Evolutionary conservation across 2,113 vertebrate genomes (phyloP), one percentile per base, ranked within the genome.

Genomic region (Hippocampus mohnikei): DNA sequence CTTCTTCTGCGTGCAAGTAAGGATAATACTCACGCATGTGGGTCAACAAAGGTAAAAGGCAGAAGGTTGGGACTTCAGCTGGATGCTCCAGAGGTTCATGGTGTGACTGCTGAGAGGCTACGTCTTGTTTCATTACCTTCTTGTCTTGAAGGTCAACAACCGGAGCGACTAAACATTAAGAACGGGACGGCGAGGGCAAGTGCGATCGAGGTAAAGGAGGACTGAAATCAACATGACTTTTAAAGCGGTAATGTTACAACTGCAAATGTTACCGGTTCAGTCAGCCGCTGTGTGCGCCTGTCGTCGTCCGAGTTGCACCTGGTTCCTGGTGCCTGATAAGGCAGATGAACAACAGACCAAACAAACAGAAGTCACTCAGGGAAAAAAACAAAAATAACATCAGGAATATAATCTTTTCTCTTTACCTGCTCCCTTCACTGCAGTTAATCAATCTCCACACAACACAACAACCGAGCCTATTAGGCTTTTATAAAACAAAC

Each of bases 401-500:
- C 78, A 84, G 77, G 73, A 85, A 87, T 81, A 82, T 84, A 9
- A 84, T 84, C 62, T 72, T 67, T 63, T 75, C 82, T 79, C 73
- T 72, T 87, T 88, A 88, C 84, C 87, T 81, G 79, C 70, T 84
- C 77, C 55, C 77, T 84, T 83, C 76, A 74, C 81, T 88, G 83
- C 84, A 88, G 76, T 92, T 89, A 91, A 91, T 91, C 81, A 88
- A 91, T 92, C 89, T 88, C 83, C 78, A 85, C 74, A 78, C 58
- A 90, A 89, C 84, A 88, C 85, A 81, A 90, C 50, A 91, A 91
- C 86, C 89, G 91, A 80, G 83, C 89, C 85, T 85, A 84, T 93
- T 90, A 91, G 88, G 90, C 82, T 91, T 93, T 87, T 90, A 87
- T 92, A 91, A 92, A 92, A 90, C 81, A 91, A 90, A 46, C 88